A percentile compares a stretch with the other conserved stretches of the same genome.
Evolutionary conservation across 2,113 vertebrate genomes (phyloP).

Genomic region (Pseudorectes ferrugineus): DNA sequence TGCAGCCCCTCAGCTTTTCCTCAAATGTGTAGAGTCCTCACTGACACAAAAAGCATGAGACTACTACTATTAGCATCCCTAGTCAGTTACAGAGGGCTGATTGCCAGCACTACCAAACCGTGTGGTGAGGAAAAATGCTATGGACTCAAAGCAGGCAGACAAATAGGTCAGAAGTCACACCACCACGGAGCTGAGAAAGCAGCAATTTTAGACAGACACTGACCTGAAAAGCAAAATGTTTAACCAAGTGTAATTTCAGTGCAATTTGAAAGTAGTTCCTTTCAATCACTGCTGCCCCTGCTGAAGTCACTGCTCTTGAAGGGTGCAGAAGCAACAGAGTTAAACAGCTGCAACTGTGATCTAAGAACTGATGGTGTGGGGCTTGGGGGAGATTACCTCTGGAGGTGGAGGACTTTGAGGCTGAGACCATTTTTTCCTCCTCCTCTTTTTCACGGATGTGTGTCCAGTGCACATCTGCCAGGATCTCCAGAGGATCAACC

Average conservation of each 20-base stretch:
- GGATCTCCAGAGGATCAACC: constrained; percentile 82
- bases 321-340: not conserved
- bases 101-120: not conserved
- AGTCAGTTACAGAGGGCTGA: not conserved
- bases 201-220: not conserved
- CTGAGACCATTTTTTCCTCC: constrained; percentile 72
- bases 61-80: not conserved
- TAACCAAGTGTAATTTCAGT: not conserved
- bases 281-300: not conserved
- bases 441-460: constrained; percentile 79
- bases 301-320: not conserved
- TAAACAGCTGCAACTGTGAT: not conserved
- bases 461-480: constrained; percentile 80
- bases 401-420: constrained; percentile 78
- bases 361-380: not conserved
- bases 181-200: not conserved
- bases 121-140: not conserved
- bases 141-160: not conserved
- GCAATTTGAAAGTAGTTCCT: not conserved
- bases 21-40: not conserved
- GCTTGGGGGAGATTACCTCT: constrained; percentile 83
- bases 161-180: not conserved
- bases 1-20: not conserved
- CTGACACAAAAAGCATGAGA: not conserved
- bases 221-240: constrained; percentile 30